Evolutionary conservation across 2,113 vertebrate species (phyloP).

Genomic region (Tympanuchus pallidicinctus): DNA sequence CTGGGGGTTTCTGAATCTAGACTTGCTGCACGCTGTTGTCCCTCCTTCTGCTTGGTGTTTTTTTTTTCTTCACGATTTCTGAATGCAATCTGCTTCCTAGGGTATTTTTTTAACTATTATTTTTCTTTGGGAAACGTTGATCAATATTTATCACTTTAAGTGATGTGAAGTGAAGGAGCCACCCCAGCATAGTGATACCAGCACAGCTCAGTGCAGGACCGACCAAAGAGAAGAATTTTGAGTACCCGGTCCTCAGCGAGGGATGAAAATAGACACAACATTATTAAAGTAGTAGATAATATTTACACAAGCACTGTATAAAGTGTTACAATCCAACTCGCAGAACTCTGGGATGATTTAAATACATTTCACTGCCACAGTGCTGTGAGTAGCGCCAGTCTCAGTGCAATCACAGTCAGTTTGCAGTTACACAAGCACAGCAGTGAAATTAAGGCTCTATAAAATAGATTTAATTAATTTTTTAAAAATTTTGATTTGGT

Average conservation of each 20-base stretch:
- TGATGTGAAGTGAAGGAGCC: background rate
- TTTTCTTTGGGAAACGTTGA: background rate
- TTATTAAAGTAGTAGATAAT: conserved; percentile 42
- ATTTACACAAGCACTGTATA: conserved; percentile 9
- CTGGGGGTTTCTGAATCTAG: background rate
- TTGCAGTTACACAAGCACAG: background rate
- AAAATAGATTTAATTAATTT: background rate
- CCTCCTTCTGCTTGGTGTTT: conserved; percentile 5
- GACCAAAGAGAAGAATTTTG: background rate
- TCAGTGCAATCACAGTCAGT: background rate
- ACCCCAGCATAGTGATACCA: background rate
- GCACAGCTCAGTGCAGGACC: background rate
- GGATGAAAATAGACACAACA: conserved; percentile 31
- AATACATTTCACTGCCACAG: background rate
- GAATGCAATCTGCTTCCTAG: background rate
- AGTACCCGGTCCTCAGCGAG: background rate
- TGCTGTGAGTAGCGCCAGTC: background rate
- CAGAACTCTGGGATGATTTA: conserved; percentile 30
- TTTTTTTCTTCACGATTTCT: background rate
- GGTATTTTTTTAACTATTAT: background rate
- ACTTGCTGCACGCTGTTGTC: background rate
- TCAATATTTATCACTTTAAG: conserved; percentile 51
- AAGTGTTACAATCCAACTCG: background rate
- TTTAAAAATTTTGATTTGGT: background rate
- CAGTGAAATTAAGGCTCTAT: background rate